A percentile compares a stretch with the other conserved stretches of the same genome.
These are phyloP conservation scores for Notamacropus eugenii DNA, from an alignment of 2,797 vertebrate genomes.

Conservation along the genomic window DNA sequence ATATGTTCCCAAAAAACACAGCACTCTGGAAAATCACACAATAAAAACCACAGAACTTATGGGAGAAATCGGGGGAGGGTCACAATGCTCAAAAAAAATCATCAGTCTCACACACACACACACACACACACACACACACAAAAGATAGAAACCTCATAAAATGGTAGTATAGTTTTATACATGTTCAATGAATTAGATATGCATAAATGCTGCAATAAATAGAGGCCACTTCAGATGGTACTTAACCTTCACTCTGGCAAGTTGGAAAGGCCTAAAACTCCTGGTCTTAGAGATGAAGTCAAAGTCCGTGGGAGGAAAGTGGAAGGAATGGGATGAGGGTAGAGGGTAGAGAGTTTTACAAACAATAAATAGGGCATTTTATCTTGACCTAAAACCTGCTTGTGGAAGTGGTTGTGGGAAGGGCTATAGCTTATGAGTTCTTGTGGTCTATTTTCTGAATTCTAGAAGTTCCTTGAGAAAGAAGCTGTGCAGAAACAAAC, in stretches of 20 bases:
- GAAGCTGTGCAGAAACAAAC: neutral
- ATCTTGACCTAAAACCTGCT: neutral
- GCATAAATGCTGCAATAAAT: neutral
- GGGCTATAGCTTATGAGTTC: neutral
- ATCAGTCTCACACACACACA: neutral
- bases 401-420: neutral
- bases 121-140: neutral
- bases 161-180: neutral
- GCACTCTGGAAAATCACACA: neutral
- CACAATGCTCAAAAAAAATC: neutral
- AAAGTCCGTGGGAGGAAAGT: neutral
- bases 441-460: neutral
- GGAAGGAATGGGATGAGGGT: neutral
- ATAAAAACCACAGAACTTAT: neutral
- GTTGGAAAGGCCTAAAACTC: neutral
- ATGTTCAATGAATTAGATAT: neutral
- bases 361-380: neutral
- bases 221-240: neutral
- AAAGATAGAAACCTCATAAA: neutral
- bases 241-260: neutral
- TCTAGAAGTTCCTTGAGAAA: neutral
- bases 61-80: neutral
- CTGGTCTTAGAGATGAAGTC: neutral
- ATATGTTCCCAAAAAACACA: neutral
- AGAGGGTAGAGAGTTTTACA: neutral